These are phyloP conservation scores for Gryllus longicercus DNA, from an alignment of 2,888 invertebrate species.

Conservation along the genomic window DNA sequence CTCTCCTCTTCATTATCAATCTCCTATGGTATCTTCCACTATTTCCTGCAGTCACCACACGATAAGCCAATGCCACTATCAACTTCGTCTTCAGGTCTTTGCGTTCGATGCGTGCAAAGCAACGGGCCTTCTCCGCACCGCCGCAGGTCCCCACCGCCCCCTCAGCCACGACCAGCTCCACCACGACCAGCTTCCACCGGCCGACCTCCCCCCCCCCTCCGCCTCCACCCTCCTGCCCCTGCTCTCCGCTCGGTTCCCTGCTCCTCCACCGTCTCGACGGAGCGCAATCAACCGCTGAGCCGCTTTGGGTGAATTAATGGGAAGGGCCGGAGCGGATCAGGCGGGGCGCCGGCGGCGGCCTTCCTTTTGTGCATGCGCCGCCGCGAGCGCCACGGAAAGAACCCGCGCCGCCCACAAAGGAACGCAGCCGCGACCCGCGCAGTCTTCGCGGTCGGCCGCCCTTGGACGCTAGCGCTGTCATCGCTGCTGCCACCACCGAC, in stretches of 20 bases:
- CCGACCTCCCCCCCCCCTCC: neutral
- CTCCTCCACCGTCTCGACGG: neutral
- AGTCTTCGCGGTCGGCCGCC: too few species aligned
- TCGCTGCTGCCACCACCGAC: too few species aligned
- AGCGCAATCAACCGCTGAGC: neutral
- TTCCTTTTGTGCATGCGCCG: neutral
- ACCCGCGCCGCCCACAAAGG: neutral
- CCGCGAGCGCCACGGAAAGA: neutral
- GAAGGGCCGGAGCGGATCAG: neutral
- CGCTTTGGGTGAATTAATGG: conserved; percentile 10
- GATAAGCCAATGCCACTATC: too few species aligned
- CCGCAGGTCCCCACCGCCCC: too few species aligned
- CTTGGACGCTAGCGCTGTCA: too few species aligned
- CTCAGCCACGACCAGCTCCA: neutral
- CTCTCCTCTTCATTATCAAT: too few species aligned
- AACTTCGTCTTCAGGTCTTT: too few species aligned
- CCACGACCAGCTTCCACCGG: neutral
- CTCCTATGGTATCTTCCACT: too few species aligned
- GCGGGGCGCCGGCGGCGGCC: neutral
- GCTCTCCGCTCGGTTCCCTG: neutral
- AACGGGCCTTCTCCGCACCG: too few species aligned
- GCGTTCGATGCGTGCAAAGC: too few species aligned
- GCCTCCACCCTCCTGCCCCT: neutral
- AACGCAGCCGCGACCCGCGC: neutral
- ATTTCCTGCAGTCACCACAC: too few species aligned